A percentile compares a stretch with the other conserved stretches of the same genome.
phyloP scores from a whole-genome alignment of 2,113 vertebrate genomes.

The Lonchura striata region DNA sequence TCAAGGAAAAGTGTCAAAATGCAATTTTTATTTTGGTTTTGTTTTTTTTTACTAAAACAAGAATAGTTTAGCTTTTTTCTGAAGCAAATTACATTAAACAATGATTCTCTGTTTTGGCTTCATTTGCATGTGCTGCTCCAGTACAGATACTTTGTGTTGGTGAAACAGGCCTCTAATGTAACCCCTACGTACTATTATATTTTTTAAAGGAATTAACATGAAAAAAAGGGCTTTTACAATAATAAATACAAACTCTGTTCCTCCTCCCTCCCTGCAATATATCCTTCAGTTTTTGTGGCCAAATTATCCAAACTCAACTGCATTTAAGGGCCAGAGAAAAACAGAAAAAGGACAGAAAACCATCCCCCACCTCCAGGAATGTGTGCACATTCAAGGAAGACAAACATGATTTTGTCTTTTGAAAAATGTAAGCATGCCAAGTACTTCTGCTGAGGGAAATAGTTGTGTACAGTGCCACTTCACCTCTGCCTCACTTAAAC shows the following conservation, averaged over 20 bases:
- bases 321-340: background rate
- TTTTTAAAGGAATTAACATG: conserved; percentile 54
- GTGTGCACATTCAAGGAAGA: conserved; percentile 51
- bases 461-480: conserved; percentile 16
- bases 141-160: conserved; percentile 49
- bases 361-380: conserved; percentile 60
- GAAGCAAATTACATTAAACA: conserved; percentile 31
- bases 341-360: conserved; percentile 18
- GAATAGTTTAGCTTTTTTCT: background rate
- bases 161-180: conserved; percentile 48
- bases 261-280: background rate
- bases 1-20: background rate
- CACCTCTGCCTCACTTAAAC: conserved; percentile 21
- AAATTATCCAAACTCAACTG: conserved; percentile 38
- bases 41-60: background rate
- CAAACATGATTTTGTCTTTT: conserved; percentile 67
- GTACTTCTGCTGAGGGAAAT: conserved; percentile 46
- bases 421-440: conserved; percentile 55
- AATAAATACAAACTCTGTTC: conserved; percentile 45
- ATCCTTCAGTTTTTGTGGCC: conserved; percentile 13
- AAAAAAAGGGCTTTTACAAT: conserved; percentile 36
- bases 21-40: background rate
- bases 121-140: conserved; percentile 51
- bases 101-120: conserved; percentile 40
- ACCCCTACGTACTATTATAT: conserved; percentile 33